Base-by-base conservation (phyloP, 2,888 invertebrate species). In the Meteorus cinctellus region DNA sequence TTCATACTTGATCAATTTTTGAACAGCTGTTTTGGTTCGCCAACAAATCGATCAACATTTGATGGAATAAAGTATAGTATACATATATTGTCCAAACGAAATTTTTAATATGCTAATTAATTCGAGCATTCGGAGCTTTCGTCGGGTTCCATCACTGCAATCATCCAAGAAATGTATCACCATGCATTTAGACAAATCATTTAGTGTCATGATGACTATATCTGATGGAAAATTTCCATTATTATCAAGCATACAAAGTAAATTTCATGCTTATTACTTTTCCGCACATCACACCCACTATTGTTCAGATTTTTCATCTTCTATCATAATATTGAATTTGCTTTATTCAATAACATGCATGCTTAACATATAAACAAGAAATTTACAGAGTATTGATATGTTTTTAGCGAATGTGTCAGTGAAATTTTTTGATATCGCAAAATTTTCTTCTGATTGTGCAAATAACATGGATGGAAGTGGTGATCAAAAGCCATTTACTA, bases 391-490 rank as follows among this genome's bases (percentile, higher is more conserved):
- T 12, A 41, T 41, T 41, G 8, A 12, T 8, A 41, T 48, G 16
- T 55, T 55, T 63, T 1, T n/a, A 29, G 67, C 14, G 14, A 6
- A 24, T 29, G 48, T 27, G 1, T 27, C 29, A 16, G 16, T 24
- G 67, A 29, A 19, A 55, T 68, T 51, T 12, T 8, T n/a, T n/a
- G 29, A 27, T n/a, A 29, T 19, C 36, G 45, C 34, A 19, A 14
- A 62, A 29, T 71, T 60, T 24, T 62, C 62, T 19, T 41, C 36
- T 4, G 19, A 24, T 34, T 41, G 14, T 16, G 71, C 76, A n/a
- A 55, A 24, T n/a, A 3, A 48, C 8, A 84, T 83, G 82, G 78
- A 77, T 81, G 82, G 79, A 16, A 76, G 81, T 72, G 79, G 79
- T 34, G 79, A 81, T 77, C 67, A 67, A 69, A 78, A 75, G 65